These are phyloP conservation scores for Asarcornis scutulata DNA, from an alignment of 2,113 vertebrate species.

Conservation along the genomic window DNA sequence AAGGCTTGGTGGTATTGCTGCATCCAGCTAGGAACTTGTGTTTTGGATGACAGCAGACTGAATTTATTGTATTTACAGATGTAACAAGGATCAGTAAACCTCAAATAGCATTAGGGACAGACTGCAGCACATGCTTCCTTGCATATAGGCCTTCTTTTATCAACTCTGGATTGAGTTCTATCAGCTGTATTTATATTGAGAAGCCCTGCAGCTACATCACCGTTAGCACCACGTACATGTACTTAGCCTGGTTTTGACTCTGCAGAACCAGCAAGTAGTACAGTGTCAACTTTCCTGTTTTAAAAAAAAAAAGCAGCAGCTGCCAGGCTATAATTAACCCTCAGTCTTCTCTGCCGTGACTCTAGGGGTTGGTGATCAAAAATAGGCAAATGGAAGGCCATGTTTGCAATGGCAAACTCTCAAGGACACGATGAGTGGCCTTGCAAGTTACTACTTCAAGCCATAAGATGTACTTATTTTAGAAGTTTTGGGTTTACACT, in stretches of 20 bases:
- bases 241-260: constrained; percentile 68
- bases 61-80: background rate
- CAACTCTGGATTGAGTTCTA: background rate
- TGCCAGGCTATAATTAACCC: constrained; percentile 79
- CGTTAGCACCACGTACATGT: constrained; percentile 64
- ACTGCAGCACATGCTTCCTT: background rate
- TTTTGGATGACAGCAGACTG: background rate
- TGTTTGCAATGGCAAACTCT: background rate
- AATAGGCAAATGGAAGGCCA: background rate
- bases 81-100: background rate
- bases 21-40: background rate
- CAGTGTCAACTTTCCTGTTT: constrained; percentile 61
- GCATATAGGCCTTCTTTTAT: background rate
- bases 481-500: background rate
- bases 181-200: constrained; percentile 19
- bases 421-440: background rate
- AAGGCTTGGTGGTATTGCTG: background rate
- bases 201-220: constrained; percentile 36
- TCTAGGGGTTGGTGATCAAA: constrained; percentile 66
- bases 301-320: constrained; percentile 53
- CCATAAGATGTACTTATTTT: background rate
- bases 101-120: background rate
- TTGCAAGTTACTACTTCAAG: constrained; percentile 17
- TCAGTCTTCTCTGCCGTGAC: constrained; percentile 51
- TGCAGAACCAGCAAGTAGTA: constrained; percentile 27